These are phyloP conservation scores for Frankliniella intonsa DNA, from an alignment of 2,888 invertebrate species.

Conservation along the genomic window DNA sequence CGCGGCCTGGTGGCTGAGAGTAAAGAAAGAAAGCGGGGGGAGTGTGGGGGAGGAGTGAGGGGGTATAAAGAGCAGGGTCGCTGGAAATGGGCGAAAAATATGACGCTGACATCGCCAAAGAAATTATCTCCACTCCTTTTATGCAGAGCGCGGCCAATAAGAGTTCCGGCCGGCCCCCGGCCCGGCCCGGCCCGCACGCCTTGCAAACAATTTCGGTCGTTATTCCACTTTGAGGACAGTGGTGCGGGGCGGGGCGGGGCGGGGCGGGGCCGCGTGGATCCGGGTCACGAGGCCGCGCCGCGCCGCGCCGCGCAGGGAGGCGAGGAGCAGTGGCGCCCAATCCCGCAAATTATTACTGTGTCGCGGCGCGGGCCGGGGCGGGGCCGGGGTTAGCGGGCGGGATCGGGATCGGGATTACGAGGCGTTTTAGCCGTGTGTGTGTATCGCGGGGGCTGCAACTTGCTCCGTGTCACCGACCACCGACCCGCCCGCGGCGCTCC, in stretches of 20 bases:
- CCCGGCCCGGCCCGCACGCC: neutral
- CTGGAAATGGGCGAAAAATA: neutral
- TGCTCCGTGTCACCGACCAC: too few relatives aligned
- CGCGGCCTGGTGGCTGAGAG: too few relatives aligned
- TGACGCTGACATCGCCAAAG: neutral
- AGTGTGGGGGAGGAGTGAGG: too few relatives aligned
- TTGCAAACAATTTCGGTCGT: neutral
- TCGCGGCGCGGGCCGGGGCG: neutral
- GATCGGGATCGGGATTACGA: neutral
- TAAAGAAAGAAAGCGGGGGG: too few relatives aligned
- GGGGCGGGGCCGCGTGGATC: neutral
- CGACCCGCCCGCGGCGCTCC: too few relatives aligned
- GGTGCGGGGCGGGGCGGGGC: neutral
- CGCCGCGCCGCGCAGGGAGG: too few relatives aligned
- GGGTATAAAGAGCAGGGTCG: too few relatives aligned
- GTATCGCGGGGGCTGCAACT: too few relatives aligned
- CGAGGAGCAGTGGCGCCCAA: neutral
- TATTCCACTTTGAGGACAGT: neutral
- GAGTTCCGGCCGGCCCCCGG: neutral
- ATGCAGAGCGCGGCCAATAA: neutral
- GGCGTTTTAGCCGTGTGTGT: too few relatives aligned
- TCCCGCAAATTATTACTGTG: too few relatives aligned
- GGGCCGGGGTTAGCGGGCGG: neutral
- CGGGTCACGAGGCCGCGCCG: neutral
- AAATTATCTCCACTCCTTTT: neutral